Conservation (phyloP, 2,797 vertebrate genomes). For the Propithecus perrieri region DNA sequence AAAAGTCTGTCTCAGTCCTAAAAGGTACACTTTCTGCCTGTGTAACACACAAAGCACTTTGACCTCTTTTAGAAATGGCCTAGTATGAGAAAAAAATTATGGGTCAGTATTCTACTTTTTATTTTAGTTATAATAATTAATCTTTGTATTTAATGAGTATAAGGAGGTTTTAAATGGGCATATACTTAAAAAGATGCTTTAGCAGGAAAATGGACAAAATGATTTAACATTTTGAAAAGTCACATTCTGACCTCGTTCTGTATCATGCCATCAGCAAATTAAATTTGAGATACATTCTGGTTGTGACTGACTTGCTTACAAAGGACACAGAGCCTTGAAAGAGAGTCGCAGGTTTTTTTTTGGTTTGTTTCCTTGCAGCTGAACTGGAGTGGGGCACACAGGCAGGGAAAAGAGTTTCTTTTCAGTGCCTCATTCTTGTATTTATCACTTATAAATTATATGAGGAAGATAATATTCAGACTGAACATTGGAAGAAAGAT, state of each 20-base stretch:
- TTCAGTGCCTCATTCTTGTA: neutral
- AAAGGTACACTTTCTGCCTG: neutral
- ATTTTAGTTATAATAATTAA: conserved; percentile 41
- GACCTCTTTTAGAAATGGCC: conserved; percentile 49
- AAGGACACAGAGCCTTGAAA: neutral
- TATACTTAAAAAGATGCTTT: conserved; percentile 41
- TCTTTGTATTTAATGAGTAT: conserved; percentile 26
- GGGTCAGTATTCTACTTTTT: conserved; percentile 15
- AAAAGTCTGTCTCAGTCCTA: neutral
- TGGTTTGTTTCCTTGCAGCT: conserved; percentile 2
- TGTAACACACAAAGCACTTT: neutral
- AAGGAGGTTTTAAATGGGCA: conserved; percentile 12
- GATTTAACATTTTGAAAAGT: conserved; percentile 44
- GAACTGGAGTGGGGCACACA: neutral
- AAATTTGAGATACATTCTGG: conserved; percentile 23
- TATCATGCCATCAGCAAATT: conserved; percentile 19
- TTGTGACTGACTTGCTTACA: conserved; percentile 1
- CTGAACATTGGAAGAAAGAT: neutral
- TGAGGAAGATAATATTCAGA: neutral
- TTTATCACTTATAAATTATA: neutral
- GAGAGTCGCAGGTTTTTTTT: neutral
- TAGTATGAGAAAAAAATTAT: neutral
- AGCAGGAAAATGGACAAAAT: conserved; percentile 19
- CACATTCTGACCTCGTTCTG: conserved; percentile 48
- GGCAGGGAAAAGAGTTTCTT: neutral